These are phyloP conservation scores for Epinephelus moara DNA, from an alignment of 2,113 vertebrate genomes.

Conservation along the genomic window DNA sequence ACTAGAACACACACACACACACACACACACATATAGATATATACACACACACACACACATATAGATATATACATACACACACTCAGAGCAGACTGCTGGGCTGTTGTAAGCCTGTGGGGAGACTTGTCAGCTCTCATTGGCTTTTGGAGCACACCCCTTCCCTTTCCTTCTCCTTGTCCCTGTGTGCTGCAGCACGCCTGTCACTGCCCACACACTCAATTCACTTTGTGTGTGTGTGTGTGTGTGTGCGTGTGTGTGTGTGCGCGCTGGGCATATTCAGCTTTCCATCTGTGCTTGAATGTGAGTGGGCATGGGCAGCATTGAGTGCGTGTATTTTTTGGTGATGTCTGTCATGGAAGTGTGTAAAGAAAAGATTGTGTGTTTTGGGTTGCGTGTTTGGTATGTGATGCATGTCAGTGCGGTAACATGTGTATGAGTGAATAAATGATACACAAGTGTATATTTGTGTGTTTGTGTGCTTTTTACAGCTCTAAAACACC, in stretches of 20 bases:
- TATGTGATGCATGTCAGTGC: background rate
- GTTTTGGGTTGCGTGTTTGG: background rate
- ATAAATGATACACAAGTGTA: background rate
- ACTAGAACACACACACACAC: background rate
- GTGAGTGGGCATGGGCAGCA: constrained; percentile 33
- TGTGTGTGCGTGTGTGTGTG: background rate
- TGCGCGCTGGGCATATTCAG: background rate
- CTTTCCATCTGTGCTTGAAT: constrained; percentile 24
- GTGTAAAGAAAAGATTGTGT: background rate
- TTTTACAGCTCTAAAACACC: background rate
- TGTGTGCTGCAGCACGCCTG: constrained; percentile 41
- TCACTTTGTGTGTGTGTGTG: constrained; percentile 34
- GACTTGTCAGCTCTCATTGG: constrained; percentile 62
- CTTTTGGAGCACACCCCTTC: constrained; percentile 49
- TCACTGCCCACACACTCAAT: constrained; percentile 53
- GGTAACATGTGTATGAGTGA: background rate
- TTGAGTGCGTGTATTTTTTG: background rate
- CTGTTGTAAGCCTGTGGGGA: constrained; percentile 40
- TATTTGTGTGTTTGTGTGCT: constrained; percentile 10
- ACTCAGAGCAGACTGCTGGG: background rate
- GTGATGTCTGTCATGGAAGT: constrained; percentile 24
- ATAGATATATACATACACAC: background rate
- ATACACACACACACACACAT: background rate
- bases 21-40: background rate
- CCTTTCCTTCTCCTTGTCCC: constrained; percentile 22